Evolutionary conservation across 2,797 vertebrate genomes (phyloP), one percentile per base, ranked within the genome.

Genomic region (Danio kyathit): DNA sequence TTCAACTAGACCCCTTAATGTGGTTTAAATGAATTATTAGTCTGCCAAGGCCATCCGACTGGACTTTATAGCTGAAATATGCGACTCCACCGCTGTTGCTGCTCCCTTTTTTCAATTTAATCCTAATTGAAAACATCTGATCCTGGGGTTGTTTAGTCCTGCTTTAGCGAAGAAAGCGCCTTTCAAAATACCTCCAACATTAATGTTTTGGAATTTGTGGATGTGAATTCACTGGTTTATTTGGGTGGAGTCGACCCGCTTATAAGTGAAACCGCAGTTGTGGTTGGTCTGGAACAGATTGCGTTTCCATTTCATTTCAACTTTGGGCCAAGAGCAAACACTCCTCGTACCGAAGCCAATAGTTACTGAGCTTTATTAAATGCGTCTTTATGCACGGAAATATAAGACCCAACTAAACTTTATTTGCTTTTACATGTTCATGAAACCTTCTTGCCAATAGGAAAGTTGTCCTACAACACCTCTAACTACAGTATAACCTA

Each of bases 41-140:
- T 14, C 48, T 64, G 70, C 29, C 11, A 73, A 54, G 21, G 17
- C 67, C 63, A 80, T 71, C 69, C 59, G 69, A 76, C 77, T 73
- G 48, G 21, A 81, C 48, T 56, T 79, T 65, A 71, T 78, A 38
- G 40, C 56, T 63, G 46, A 75, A 59, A 78, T 73, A 80, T 75
- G 71, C 44, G 70, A 38, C 71, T 75, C 40, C 59, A 60, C 48
- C 14, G 2, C 67, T 72, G 60, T 69, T 61, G 69, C 72, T 59
- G 48, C 38, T 69, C 61, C 49, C 56, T 76, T 76, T 64, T 74
- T 29, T n/a, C 51, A 63, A 71, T 80, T 79, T 57, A 79, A 73
- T 74, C 70, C 51, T 83, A 83, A 85, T 82, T 69, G 72, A 79
- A 84, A 87, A 73, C 84, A 85, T 85, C 78, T 85, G 81, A 78